Evolutionary conservation across 2,797 vertebrate species (phyloP), one percentile per base, ranked within the genome.

Genomic region (Clarias platycephalus): DNA sequence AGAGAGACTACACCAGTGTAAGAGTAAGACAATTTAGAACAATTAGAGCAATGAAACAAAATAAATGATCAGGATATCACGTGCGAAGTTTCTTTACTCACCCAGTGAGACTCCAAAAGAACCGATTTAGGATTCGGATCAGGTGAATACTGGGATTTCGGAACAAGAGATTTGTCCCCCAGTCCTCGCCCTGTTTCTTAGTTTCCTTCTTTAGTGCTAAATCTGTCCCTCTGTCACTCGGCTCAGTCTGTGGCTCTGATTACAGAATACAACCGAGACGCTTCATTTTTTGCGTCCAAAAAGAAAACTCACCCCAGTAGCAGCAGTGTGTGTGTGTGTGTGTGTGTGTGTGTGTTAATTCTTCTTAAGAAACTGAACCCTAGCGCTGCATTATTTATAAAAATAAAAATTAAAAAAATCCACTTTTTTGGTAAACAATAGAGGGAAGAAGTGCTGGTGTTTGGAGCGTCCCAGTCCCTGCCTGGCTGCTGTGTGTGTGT

Each of bases 401-500:
- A 40, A 37, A 37, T 0, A 37, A 37, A 37, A 37, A 5, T 37
- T 31, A 31, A 34, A 75, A 24, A 64, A 80, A 66, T 49, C 49
- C 44, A 58, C 68, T 70, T 71, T 28, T 28, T 64, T 79, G 34
- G 57, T 75, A 83, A 57, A 68, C 82, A 71, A 81, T 10, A 62
- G 18, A 7, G 49, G 64, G 44, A 53, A 63, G 10, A 82, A 79
- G 64, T 83, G 37, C 66, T 80, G 12, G 74, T 74, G 31, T 53
- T 71, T 72, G 49, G 80, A 82, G 80, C 31, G 71, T 77, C 31
- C 31, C 18, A 24, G 67, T 86, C 84, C 70, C 60, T 83, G 66
- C 66, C 78, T 66, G 86, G 79, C 70, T 87, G 83, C 84, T 80
- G 81, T 53, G 49, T 53, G 40, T 44, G 7, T 44, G 37, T 37